Percentiles rank a stretch among this genome's conserved stretches.
These are phyloP conservation scores for Cardiocondyla obscurior DNA, from an alignment of 1,140 invertebrate genomes.

Conservation along the genomic window DNA sequence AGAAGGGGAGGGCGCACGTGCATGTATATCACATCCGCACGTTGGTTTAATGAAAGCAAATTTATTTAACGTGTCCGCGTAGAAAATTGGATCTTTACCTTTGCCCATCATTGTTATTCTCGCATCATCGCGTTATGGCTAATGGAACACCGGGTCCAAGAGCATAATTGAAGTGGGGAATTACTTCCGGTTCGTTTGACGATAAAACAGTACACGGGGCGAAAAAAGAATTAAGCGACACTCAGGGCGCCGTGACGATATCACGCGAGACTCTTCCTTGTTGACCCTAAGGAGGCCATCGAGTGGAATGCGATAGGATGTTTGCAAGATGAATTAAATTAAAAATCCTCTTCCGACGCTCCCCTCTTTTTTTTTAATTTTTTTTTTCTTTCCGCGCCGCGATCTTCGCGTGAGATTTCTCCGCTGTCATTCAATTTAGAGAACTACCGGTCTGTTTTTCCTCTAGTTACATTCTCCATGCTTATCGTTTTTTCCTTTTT, in stretches of 20 bases:
- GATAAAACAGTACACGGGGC: slow-evolving; percentile 28
- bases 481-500: not conserved
- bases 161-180: slow-evolving; percentile 47
- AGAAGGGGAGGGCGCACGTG: too few relatives aligned
- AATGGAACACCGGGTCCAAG: slow-evolving; percentile 45
- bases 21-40: not conserved
- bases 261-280: slow-evolving; percentile 16
- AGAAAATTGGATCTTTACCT: slow-evolving; percentile 38
- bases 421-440: slow-evolving; percentile 43
- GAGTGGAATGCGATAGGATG: slow-evolving; percentile 23
- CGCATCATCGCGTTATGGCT: slow-evolving; percentile 36
- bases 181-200: slow-evolving; percentile 49
- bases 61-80: slow-evolving; percentile 41
- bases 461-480: not conserved
- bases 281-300: slow-evolving; percentile 24
- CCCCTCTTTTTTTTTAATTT: not conserved
- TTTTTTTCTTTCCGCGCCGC: not conserved
- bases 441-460: not conserved
- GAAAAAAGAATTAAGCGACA: slow-evolving; percentile 35
- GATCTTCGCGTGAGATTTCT: slow-evolving; percentile 26
- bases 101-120: slow-evolving; percentile 36
- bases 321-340: slow-evolving; percentile 50
- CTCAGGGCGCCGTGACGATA: slow-evolving; percentile 14
- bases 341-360: not conserved
- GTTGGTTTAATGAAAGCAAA: slow-evolving; percentile 24